Evolutionary conservation across 2,113 vertebrate genomes (phyloP).

Genomic region (Motacilla tschutschensis): DNA sequence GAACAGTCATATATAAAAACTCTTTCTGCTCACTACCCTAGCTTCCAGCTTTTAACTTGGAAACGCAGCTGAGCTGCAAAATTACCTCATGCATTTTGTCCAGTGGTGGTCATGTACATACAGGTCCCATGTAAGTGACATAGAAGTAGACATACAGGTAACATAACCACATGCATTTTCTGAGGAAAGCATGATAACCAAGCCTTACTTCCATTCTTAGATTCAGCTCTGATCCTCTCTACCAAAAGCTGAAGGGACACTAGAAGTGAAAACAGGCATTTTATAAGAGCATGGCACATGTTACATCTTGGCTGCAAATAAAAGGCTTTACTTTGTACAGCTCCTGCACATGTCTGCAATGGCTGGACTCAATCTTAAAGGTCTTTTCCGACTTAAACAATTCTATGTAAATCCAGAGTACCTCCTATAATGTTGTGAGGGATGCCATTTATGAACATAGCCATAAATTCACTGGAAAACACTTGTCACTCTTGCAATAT

Average conservation of each 20-base stretch:
- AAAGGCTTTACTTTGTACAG: neutral
- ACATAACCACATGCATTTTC: neutral
- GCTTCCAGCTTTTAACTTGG: neutral
- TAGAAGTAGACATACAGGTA: neutral
- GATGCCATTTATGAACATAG: neutral
- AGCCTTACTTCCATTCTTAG: neutral
- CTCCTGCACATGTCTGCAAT: neutral
- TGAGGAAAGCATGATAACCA: neutral
- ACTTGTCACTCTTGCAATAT: neutral
- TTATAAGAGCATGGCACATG: neutral
- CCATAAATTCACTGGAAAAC: neutral
- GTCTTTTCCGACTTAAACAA: neutral
- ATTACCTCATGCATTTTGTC: neutral
- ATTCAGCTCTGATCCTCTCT: neutral
- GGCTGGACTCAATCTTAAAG: neutral
- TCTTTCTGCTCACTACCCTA: neutral
- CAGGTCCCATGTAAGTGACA: neutral
- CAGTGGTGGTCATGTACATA: fast-evolving
- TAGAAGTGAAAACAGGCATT: neutral
- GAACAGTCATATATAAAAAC: neutral
- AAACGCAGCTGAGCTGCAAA: neutral
- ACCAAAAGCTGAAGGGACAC: neutral
- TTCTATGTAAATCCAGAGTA: neutral
- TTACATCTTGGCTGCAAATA: neutral
- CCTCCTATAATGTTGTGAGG: neutral